These are phyloP conservation scores for Alentia gelatinosa DNA, from an alignment of 2,888 invertebrate genomes.

Conservation along the genomic window DNA sequence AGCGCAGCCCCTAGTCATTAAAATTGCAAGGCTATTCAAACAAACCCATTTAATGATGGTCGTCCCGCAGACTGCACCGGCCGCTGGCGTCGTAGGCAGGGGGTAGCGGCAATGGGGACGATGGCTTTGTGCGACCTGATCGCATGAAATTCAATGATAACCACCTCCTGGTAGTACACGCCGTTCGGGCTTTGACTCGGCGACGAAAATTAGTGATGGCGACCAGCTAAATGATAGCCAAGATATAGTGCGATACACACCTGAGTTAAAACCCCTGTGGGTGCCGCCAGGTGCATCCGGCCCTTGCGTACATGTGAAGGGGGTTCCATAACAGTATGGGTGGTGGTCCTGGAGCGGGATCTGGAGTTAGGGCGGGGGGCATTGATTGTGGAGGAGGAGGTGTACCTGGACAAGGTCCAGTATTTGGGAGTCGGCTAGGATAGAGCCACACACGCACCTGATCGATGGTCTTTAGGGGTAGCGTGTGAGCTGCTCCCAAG, in stretches of 20 bases:
- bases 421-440: not conserved
- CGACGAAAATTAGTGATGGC: not conserved
- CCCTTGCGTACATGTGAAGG: too few relatives aligned
- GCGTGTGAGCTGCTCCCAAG: not conserved
- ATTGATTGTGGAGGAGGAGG: conserved; percentile 7
- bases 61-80: not conserved
- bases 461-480: conserved; percentile 23
- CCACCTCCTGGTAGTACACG: not conserved
- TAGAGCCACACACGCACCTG: not conserved
- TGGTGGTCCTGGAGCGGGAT: not conserved
- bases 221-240: not conserved
- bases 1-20: not conserved
- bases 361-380: not conserved
- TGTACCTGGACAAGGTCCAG: conserved; percentile 11
- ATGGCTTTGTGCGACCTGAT: not conserved
- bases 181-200: not conserved
- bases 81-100: not conserved
- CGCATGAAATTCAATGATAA: not conserved
- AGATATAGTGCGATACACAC: not conserved
- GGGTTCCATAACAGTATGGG: too few relatives aligned
- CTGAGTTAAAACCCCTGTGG: not conserved
- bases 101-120: not conserved
- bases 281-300: too few relatives aligned
- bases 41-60: not conserved
- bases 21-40: not conserved